Conservation (phyloP, 2,888 invertebrate species). For the Chironomus tentans region DNA sequence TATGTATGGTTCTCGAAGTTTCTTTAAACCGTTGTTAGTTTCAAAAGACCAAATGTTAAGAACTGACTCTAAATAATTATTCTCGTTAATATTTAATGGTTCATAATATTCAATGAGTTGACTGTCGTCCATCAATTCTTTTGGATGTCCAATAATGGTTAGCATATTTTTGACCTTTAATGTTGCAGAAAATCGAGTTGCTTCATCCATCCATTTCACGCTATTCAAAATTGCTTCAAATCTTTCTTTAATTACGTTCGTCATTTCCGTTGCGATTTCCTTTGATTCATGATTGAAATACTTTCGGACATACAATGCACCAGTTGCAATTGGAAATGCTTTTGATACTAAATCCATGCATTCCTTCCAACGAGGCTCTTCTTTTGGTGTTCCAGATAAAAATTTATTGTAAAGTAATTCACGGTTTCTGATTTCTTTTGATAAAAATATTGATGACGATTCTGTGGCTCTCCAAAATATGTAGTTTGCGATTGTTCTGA, state of each 20-base stretch:
- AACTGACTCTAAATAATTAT: slow-evolving; percentile 43
- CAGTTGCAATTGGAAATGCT: slow-evolving; percentile 37
- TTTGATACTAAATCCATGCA: slow-evolving; percentile 32
- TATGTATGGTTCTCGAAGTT: slow-evolving; percentile 45
- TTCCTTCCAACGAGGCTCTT: slow-evolving; percentile 40
- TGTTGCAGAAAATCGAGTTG: slow-evolving; percentile 51
- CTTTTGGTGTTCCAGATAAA: slow-evolving; percentile 35
- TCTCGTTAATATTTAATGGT: slow-evolving; percentile 38
- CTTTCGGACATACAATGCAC: slow-evolving; percentile 47
- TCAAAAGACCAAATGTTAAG: no score
- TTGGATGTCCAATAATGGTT: slow-evolving; percentile 63
- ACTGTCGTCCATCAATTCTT: slow-evolving; percentile 54
- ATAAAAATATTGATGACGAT: slow-evolving; percentile 37
- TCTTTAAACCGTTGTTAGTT: slow-evolving; percentile 43
- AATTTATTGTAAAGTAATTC: slow-evolving; percentile 38
- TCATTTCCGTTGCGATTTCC: slow-evolving; percentile 55
- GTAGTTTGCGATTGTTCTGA: slow-evolving; percentile 38
- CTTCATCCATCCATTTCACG: slow-evolving; percentile 66
- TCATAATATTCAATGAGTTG: slow-evolving; percentile 47
- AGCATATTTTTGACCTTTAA: slow-evolving; percentile 56
- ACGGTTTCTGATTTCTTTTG: slow-evolving; percentile 36
- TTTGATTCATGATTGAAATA: slow-evolving; percentile 58
- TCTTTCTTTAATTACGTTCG: slow-evolving; percentile 52
- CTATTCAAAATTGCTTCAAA: slow-evolving; percentile 54
- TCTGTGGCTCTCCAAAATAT: slow-evolving; percentile 45